These are phyloP conservation scores for Climacteris rufus DNA, from an alignment of 2,113 vertebrate species.

Conservation along the genomic window DNA sequence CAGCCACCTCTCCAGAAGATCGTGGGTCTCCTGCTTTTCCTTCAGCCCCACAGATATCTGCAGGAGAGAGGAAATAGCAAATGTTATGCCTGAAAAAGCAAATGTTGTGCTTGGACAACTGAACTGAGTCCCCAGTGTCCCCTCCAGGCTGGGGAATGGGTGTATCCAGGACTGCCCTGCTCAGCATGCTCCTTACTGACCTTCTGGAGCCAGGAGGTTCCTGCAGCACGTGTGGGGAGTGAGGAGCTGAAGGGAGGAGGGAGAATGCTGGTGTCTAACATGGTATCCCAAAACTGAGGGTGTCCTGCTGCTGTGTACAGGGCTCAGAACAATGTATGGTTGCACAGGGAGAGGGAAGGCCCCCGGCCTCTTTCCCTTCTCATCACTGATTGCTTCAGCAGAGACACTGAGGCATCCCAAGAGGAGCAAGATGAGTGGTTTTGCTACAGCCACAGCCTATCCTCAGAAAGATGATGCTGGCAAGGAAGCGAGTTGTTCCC, in stretches of 20 bases:
- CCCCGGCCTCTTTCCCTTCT: not conserved
- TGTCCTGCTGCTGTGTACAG: not conserved
- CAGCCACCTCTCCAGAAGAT: not conserved
- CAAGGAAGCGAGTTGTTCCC: not conserved
- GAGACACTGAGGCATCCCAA: not conserved
- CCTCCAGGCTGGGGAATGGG: not conserved
- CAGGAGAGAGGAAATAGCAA: not conserved
- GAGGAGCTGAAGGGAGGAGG: not conserved
- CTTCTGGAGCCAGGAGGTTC: not conserved
- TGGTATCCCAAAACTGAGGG: not conserved
- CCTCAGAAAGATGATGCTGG: not conserved
- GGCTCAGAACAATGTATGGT: not conserved
- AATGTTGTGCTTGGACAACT: not conserved
- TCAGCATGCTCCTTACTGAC: not conserved
- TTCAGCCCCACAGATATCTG: not conserved
- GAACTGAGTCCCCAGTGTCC: fast-evolving
- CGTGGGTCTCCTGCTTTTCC: not conserved
- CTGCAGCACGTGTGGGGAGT: fast-evolving
- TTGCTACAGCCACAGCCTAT: not conserved
- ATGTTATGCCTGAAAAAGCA: not conserved
- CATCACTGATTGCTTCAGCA: not conserved
- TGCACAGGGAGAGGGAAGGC: not conserved
- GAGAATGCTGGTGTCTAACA: not conserved
- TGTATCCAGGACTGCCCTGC: fast-evolving
- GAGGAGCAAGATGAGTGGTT: not conserved